A percentile compares a stretch with the other conserved stretches of the same genome.
Conservation (phyloP, 2,113 vertebrate genomes). For the Ursus arctos region DNA sequence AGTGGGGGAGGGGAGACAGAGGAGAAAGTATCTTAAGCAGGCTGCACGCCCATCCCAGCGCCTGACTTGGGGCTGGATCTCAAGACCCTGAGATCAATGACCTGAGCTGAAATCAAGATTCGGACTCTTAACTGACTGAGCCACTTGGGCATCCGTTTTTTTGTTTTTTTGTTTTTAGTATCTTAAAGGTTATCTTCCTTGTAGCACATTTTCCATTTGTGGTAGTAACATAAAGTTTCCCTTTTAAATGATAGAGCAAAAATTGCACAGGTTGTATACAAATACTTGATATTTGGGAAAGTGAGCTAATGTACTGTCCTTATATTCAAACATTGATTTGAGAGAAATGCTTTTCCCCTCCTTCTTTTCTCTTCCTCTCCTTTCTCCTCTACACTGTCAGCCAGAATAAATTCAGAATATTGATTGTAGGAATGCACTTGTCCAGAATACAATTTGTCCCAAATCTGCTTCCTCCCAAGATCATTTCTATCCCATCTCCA, state of each 20-base stretch:
- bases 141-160: not conserved
- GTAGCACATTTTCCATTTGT: not conserved
- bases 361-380: not conserved
- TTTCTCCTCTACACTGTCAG: not conserved
- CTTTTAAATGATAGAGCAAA: not conserved
- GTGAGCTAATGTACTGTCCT: not conserved
- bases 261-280: not conserved
- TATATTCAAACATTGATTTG: not conserved
- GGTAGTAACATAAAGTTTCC: not conserved
- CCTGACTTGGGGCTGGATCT: not conserved
- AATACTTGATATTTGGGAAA: not conserved
- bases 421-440: not conserved
- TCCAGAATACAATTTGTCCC: not conserved
- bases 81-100: not conserved
- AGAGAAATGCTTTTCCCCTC: not conserved
- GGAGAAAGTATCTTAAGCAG: not conserved
- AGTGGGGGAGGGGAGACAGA: not conserved
- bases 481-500: not conserved
- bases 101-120: not conserved
- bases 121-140: not conserved
- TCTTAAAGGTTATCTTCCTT: not conserved
- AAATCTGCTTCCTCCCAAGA: not conserved
- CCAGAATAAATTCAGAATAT: not conserved
- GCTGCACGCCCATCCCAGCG: rapidly evolving
- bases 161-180: not conserved